phyloP scores from a whole-genome alignment of 2,888 invertebrate genomes.

The Cryptophagus acutangulus region DNA sequence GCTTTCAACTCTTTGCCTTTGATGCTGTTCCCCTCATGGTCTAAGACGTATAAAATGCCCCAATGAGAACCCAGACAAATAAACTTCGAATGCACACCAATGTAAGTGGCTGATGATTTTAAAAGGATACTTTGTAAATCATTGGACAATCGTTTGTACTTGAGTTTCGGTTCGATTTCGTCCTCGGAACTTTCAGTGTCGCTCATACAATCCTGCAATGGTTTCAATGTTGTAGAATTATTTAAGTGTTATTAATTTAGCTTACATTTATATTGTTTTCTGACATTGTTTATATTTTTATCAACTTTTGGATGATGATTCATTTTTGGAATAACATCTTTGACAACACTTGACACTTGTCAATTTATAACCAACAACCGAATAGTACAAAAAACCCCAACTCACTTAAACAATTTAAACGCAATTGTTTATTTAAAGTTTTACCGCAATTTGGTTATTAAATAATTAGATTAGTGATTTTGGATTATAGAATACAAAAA shows the following conservation, averaged over 20 bases:
- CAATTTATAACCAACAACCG: too few species aligned
- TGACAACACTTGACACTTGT: too few species aligned
- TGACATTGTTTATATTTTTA: constrained; percentile 6
- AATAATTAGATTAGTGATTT: too few species aligned
- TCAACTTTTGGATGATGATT: constrained; percentile 2
- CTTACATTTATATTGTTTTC: constrained; percentile 25
- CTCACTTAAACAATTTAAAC: too few species aligned
- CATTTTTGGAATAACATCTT: too few species aligned
- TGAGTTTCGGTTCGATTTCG: constrained; percentile 81
- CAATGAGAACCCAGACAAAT: constrained; percentile 88
- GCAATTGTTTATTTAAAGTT: too few species aligned
- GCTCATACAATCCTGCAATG: constrained; percentile 37
- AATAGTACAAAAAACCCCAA: too few species aligned
- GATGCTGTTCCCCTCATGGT: constrained; percentile 85
- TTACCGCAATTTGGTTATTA: too few species aligned
- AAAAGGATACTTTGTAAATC: constrained; percentile 79
- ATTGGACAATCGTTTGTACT: constrained; percentile 84
- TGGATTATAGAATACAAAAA: too few species aligned
- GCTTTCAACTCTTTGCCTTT: constrained; percentile 66
- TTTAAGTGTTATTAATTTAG: background rate
- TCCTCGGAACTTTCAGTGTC: constrained; percentile 48
- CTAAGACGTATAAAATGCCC: constrained; percentile 84
- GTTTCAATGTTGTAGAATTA: background rate
- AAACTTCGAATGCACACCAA: constrained; percentile 92
- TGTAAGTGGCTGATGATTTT: constrained; percentile 85